Percentiles rank a stretch among this genome's conserved stretches.
phyloP scores from a whole-genome alignment of 2,888 invertebrate species.

The Aleiodes testaceus region DNA sequence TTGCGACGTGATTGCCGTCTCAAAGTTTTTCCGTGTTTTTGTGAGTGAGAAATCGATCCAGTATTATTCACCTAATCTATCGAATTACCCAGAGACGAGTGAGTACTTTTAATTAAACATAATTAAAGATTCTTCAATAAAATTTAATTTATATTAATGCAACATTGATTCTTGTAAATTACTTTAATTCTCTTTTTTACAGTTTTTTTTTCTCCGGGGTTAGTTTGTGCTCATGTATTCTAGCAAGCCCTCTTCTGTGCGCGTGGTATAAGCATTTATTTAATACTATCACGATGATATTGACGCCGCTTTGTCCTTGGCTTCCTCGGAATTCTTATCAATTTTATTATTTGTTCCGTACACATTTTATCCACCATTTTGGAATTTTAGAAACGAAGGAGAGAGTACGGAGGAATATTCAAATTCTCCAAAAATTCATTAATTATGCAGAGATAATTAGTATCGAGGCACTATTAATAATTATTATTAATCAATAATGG shows the following conservation, averaged over 20 bases:
- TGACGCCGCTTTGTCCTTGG: constrained; percentile 41
- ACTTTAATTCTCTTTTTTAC: constrained; percentile 1
- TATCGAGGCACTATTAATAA: too few species aligned
- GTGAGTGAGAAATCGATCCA: constrained; percentile 48
- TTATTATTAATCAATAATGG: too few species aligned
- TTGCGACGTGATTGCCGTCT: constrained; percentile 49
- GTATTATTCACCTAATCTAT: constrained; percentile 31
- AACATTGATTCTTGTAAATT: background rate
- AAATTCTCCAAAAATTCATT: too few species aligned
- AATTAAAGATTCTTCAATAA: background rate
- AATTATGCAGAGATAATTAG: too few species aligned
- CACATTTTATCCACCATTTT: background rate
- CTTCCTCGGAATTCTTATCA: background rate
- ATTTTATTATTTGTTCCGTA: background rate
- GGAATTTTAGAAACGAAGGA: background rate
- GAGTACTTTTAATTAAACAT: background rate
- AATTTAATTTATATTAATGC: background rate
- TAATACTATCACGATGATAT: too few species aligned
- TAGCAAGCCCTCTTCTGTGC: constrained; percentile 57
- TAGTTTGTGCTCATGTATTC: constrained; percentile 44
- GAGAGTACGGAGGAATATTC: background rate
- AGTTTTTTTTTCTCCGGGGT: constrained; percentile 23
- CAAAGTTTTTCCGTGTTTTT: constrained; percentile 44
- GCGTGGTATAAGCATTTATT: constrained; percentile 53
- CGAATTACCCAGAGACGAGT: background rate